Evolutionary conservation across 1,140 invertebrate species (phyloP).

Genomic region (Pseudachorutes palmiensis): DNA sequence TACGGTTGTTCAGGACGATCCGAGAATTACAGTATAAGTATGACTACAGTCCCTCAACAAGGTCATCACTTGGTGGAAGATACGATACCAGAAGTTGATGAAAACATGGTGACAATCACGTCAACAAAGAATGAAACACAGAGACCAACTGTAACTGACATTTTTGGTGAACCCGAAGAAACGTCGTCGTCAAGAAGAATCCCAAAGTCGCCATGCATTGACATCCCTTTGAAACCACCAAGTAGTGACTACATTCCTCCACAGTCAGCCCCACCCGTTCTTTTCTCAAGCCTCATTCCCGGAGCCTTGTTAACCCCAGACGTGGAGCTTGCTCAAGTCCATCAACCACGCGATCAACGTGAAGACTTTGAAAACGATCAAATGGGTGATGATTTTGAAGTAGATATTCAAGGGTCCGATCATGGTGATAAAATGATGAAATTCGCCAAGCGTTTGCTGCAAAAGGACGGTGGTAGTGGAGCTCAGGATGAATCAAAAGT

Average conservation of each 20-base stretch:
- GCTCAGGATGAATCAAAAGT: not conserved
- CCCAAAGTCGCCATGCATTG: not conserved
- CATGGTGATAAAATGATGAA: not conserved
- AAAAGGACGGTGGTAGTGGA: not conserved
- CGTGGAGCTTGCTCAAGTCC: not conserved
- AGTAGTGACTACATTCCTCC: too few relatives aligned
- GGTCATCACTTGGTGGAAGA: slow-evolving; percentile 25
- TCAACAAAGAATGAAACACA: slow-evolving; percentile 44
- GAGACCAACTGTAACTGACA: slow-evolving; percentile 29
- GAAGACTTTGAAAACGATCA: not conserved
- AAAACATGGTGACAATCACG: slow-evolving; percentile 37
- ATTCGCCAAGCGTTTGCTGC: not conserved
- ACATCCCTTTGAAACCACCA: too few relatives aligned
- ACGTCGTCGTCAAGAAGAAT: not conserved
- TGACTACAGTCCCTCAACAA: slow-evolving; percentile 10
- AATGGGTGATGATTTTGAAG: not conserved
- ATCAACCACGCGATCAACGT: not conserved
- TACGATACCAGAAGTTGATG: slow-evolving; percentile 37
- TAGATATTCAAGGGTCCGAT: not conserved
- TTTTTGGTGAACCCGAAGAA: slow-evolving; percentile 23
- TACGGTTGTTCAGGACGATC: not conserved
- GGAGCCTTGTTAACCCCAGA: too few relatives aligned
- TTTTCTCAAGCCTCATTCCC: too few relatives aligned
- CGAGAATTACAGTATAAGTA: slow-evolving; percentile 6
- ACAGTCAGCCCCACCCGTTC: too few relatives aligned